A percentile compares a stretch with the other conserved stretches of the same genome.
phyloP scores from a whole-genome alignment of 2,888 invertebrate species.

The Watsonalla binaria region DNA sequence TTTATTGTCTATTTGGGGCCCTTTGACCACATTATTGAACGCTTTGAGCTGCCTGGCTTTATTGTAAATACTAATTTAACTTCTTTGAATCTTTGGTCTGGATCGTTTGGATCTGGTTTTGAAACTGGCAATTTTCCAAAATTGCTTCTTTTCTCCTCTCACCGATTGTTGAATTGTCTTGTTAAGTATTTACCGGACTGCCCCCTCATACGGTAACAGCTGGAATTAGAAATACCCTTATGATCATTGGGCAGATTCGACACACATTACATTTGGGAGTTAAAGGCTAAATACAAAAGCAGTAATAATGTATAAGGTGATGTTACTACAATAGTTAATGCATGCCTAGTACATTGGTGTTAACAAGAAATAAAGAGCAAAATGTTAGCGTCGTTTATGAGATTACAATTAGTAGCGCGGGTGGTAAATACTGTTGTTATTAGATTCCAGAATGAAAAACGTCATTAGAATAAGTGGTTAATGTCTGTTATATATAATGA shows the following conservation, averaged over 20 bases:
- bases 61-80: no score
- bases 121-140: conserved; percentile 1
- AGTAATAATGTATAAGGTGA: no score
- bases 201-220: conserved; percentile 32
- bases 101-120: not conserved
- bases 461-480: conserved; percentile 6
- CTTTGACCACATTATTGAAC: not conserved
- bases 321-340: no score
- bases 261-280: not conserved
- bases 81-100: conserved; percentile 1
- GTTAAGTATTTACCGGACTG: conserved; percentile 44
- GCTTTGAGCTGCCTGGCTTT: not conserved
- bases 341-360: no score
- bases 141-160: conserved; percentile 4
- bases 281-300: no score
- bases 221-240: conserved; percentile 27
- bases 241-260: not conserved
- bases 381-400: no score
- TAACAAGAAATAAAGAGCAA: no score
- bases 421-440: no score
- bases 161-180: conserved; percentile 29
- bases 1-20: not conserved
- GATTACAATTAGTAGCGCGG: no score
- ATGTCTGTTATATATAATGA: not conserved
- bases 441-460: no score